Evolutionary conservation across 2,113 vertebrate species (phyloP).

Genomic region (Zeus faber): DNA sequence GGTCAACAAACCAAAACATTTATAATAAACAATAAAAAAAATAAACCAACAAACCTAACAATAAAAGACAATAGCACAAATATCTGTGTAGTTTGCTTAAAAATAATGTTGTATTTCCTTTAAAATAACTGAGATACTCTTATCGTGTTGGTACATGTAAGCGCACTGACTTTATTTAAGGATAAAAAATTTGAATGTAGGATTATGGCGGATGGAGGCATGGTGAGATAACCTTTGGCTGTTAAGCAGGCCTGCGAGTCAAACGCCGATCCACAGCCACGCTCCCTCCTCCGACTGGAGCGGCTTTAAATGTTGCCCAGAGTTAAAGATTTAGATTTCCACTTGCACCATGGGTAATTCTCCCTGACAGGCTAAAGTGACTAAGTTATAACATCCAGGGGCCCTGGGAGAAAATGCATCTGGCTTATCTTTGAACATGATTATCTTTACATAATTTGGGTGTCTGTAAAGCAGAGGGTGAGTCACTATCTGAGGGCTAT

Average conservation of each 20-base stretch:
- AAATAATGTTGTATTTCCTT: background rate
- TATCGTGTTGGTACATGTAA: background rate
- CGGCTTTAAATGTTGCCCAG: constrained; percentile 54
- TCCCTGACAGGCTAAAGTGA: constrained; percentile 70
- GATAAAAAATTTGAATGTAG: constrained; percentile 27
- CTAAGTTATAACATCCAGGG: constrained; percentile 61
- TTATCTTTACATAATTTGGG: constrained; percentile 73
- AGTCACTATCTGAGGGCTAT: constrained; percentile 69
- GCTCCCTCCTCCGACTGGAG: constrained; percentile 35
- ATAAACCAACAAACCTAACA: no score
- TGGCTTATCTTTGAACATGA: constrained; percentile 71
- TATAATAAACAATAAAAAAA: background rate
- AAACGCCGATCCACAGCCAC: constrained; percentile 49
- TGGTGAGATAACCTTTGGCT: constrained; percentile 50
- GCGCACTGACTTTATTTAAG: constrained; percentile 18
- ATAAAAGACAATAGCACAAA: no score
- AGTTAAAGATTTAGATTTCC: constrained; percentile 66
- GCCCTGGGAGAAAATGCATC: constrained; percentile 51
- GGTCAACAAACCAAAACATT: constrained; percentile 16
- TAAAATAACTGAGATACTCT: background rate
- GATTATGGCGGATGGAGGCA: constrained; percentile 36
- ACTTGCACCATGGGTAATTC: constrained; percentile 62
- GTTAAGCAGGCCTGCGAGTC: constrained; percentile 37
- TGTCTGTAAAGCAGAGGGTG: constrained; percentile 62
- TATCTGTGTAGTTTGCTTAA: no score